A percentile compares a stretch with the other conserved stretches of the same genome.
Conservation (phyloP, 2,888 invertebrate genomes). For the Geophilus truncorum region DNA sequence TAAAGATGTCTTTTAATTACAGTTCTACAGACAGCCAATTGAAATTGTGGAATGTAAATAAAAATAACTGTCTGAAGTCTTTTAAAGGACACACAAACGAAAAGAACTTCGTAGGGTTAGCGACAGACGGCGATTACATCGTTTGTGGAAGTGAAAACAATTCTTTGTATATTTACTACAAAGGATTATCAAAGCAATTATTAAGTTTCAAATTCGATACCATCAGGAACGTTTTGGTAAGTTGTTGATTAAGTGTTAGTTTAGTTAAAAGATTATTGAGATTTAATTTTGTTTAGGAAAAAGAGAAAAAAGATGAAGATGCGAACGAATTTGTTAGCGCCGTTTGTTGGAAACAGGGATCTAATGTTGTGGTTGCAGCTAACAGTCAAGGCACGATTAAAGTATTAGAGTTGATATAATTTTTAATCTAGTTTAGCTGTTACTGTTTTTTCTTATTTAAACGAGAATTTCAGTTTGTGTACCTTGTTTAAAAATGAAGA, state of each 20-base stretch:
- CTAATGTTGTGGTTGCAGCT: slow-evolving; percentile 81
- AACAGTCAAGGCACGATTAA: slow-evolving; percentile 93
- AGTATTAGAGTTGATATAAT: slow-evolving; percentile 68
- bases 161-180: slow-evolving; percentile 84
- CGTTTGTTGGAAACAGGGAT: slow-evolving; percentile 81
- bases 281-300: slow-evolving; percentile 50
- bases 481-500: not conserved
- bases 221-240: slow-evolving; percentile 63
- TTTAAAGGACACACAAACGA: slow-evolving; percentile 90
- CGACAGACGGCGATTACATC: slow-evolving; percentile 85
- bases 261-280: not conserved
- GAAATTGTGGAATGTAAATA: slow-evolving; percentile 82
- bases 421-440: not conserved
- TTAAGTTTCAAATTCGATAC: slow-evolving; percentile 83
- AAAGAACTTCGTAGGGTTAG: slow-evolving; percentile 91
- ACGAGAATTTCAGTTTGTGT: not conserved
- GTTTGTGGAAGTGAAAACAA: slow-evolving; percentile 93
- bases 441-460: not conserved
- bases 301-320: slow-evolving; percentile 73
- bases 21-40: slow-evolving; percentile 83
- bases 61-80: slow-evolving; percentile 70
- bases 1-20: too few species aligned
- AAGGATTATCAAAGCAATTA: slow-evolving; percentile 77
- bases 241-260: slow-evolving; percentile 35
- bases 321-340: slow-evolving; percentile 91